These are phyloP conservation scores for Notiomystis cincta DNA, from an alignment of 2,113 vertebrate species.

Conservation along the genomic window DNA sequence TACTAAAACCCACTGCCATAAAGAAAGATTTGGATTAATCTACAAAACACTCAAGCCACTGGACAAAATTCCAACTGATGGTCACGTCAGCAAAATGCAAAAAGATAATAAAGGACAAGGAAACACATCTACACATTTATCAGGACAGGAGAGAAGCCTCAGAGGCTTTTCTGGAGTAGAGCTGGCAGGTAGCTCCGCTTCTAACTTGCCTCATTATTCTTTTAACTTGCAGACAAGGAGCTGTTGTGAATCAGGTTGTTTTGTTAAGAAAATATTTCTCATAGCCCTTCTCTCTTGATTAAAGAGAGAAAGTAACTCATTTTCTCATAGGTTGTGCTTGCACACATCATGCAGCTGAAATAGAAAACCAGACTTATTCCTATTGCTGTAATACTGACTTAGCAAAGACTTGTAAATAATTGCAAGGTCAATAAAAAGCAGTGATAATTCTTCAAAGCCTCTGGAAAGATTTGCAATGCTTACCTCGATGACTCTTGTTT, in stretches of 20 bases:
- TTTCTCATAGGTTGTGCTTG: background rate
- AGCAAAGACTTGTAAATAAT: background rate
- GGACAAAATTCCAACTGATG: background rate
- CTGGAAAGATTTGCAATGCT: conserved; percentile 27
- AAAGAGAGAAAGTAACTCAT: background rate
- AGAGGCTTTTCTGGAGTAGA: background rate
- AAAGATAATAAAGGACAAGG: background rate
- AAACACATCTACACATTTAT: background rate
- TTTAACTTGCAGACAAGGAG: background rate
- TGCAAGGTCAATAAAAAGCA: background rate
- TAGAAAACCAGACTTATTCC: background rate
- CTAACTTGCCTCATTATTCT: background rate
- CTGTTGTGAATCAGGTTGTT: background rate
- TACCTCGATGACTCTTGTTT: conserved; percentile 91
- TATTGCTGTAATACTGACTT: background rate
- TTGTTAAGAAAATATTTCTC: background rate
- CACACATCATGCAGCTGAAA: background rate
- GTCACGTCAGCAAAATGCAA: background rate
- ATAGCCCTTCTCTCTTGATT: background rate
- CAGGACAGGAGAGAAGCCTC: background rate
- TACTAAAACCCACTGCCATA: background rate
- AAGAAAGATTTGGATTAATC: background rate
- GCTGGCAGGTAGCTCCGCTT: background rate
- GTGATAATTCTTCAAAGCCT: background rate
- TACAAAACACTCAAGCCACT: background rate